Base-by-base conservation (phyloP, 2,888 invertebrate genomes). In the Philopedon plagiatum region DNA sequence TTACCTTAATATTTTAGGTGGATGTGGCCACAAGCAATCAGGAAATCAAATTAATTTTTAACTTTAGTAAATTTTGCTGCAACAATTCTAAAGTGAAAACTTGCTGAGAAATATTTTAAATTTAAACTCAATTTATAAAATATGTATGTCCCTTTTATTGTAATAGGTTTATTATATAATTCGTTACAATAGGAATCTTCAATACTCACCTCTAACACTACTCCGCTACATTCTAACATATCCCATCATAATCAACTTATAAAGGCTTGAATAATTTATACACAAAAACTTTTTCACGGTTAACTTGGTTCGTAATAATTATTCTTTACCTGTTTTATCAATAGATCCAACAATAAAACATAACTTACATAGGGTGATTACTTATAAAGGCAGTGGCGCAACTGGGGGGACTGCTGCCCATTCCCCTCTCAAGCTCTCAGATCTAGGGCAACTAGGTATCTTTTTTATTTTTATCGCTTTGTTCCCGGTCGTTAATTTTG, bases 141-240 rank as follows among this genome's bases (percentile, higher is more conserved):
- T n/a, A n/a, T n/a, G 21, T 44, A 44, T 19, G 21, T 2, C 7
- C 13, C 9, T 54, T 54, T 54, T 32, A 29, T 54, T 54, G 15
- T 54, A 26, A 29, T 54, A 54, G 9, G 51, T 9, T 54, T 8
- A 29, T 54, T 54, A 29, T 18, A 9, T 29, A 29, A 54, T 54
- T 54, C 51, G 29, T 54, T 54, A 54, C 51, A 54, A 54, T 29
- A 54, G 15, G 8, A 54, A 54, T 54, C 51, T 54, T 32, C 5
- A 51, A 29, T 54, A 29, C 29, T 29, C 26, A 49, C 49, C 51
- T 54, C 51, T 54, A 54, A 54, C 18, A 29, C 51, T 54, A 54
- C 13, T 54, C 29, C 4, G 13, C 29, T 54, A 54, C 15, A 29
- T 54, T 54, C 26, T 54, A 54, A 18, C 29, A 54, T 54, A 29